Percentiles rank a stretch among this genome's conserved stretches.
phyloP scores from a whole-genome alignment of 2,113 vertebrate species.

The Pterocles burchelli region DNA sequence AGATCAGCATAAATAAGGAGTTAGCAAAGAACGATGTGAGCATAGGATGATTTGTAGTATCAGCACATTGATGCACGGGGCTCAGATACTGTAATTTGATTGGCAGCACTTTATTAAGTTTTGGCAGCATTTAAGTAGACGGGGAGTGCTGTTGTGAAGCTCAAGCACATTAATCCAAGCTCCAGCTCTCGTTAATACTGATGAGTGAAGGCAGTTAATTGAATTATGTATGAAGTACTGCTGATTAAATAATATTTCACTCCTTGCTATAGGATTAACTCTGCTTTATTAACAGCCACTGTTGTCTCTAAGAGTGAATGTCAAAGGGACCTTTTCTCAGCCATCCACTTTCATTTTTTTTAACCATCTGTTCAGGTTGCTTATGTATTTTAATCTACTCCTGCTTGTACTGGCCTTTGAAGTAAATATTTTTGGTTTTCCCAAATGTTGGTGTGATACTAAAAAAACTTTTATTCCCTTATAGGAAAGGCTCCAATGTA shows the following conservation, averaged over 20 bases:
- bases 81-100: conserved; percentile 68
- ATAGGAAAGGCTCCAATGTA: background rate
- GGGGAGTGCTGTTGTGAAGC: conserved; percentile 73
- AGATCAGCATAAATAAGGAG: conserved; percentile 76
- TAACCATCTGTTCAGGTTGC: conserved; percentile 58
- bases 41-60: conserved; percentile 70
- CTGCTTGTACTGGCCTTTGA: background rate
- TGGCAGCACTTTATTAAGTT: conserved; percentile 79
- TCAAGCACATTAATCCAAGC: conserved; percentile 73
- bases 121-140: conserved; percentile 72
- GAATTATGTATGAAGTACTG: conserved; percentile 83
- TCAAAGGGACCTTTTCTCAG: conserved; percentile 68
- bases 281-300: conserved; percentile 72
- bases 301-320: conserved; percentile 69
- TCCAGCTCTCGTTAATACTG: conserved; percentile 78
- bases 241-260: conserved; percentile 84
- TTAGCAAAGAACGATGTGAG: conserved; percentile 71
- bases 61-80: conserved; percentile 60
- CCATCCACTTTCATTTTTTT: conserved; percentile 11
- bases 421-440: background rate
- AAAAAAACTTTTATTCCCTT: background rate
- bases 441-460: background rate
- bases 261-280: conserved; percentile 74
- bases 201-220: conserved; percentile 81
- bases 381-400: background rate